Base-by-base conservation (phyloP, 2,113 vertebrate species). In the Nanorana parkeri region DNA sequence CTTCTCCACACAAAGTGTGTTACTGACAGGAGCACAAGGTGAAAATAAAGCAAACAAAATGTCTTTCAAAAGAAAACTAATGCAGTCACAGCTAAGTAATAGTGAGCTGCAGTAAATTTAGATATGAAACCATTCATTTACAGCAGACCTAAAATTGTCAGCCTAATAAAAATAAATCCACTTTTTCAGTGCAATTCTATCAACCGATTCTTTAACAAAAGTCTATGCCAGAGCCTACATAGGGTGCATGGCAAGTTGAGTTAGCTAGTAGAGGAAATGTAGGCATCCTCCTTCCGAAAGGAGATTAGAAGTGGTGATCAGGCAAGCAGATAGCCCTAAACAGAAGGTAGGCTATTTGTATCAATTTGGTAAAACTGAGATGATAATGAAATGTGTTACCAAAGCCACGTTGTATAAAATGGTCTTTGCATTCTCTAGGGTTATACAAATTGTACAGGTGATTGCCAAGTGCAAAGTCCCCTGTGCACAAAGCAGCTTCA, bases 331-430 rank as follows among this genome's bases (percentile, higher is more conserved):
- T 87, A 94, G 90, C 90, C 90, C 64, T 91, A 89, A 93, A 92
- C 89, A 93, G 94, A 93, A 94, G 94, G 93, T 92, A 90, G 90
- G 89, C 89, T 89, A 90, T 94, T 94, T 94, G 88, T 94, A 93
- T 94, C 93, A 93, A 94, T 94, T 94, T 94, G 91, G 90, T 86
- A 85, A 24, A 90, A 86, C 85, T 89, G 84, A 88, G 85, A 84
- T 88, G 89, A 89, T 90, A 91, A 93, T 93, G 89, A 91, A 91
- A 88, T 90, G 87, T 90, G 92, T 90, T 91, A 90, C 84, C 89
- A 29, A 0, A 78, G 89, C 78, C 88, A 88, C 84, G 61, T 26
- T 81, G 41, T 55, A 56, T 74, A 21, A 74, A 20, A 74, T 74
- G 11, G 51, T 55, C 24, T 47, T 81, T 58, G 17, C 26, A 74